phyloP scores from a whole-genome alignment of 2,888 invertebrate genomes.

The Caenorhabditis wallacei region DNA sequence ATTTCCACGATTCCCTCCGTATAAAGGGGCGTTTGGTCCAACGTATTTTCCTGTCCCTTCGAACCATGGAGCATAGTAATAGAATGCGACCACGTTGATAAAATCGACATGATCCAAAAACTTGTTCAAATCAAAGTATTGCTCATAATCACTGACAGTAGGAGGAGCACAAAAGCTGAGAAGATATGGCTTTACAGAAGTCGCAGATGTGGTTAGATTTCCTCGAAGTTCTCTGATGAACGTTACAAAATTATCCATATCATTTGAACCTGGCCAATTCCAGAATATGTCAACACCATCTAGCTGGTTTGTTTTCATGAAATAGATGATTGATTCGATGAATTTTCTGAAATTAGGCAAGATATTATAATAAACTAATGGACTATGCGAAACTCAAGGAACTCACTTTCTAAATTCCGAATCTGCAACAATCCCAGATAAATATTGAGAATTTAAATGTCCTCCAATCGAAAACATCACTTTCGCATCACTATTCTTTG shows the following conservation, averaged over 20 bases:
- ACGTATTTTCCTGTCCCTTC: constrained; percentile 69
- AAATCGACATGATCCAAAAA: constrained; percentile 71
- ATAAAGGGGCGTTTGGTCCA: constrained; percentile 72
- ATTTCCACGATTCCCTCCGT: constrained; percentile 44
- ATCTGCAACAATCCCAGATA: constrained; percentile 52
- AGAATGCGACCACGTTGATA: constrained; percentile 75
- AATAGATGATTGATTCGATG: constrained; percentile 33
- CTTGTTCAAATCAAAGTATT: constrained; percentile 69
- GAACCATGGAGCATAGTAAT: constrained; percentile 66
- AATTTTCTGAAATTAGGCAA: constrained; percentile 37
- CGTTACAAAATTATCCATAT: constrained; percentile 57
- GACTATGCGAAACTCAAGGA: background rate
- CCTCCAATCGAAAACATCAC: constrained; percentile 71
- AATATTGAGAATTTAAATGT: constrained; percentile 66
- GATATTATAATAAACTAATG: too few relatives aligned
- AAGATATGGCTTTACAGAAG: constrained; percentile 15
- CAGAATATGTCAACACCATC: constrained; percentile 74
- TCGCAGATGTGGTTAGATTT: constrained; percentile 45
- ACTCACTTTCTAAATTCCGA: constrained; percentile 32
- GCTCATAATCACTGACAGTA: constrained; percentile 67
- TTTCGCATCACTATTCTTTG: constrained; percentile 34
- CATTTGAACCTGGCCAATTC: constrained; percentile 69
- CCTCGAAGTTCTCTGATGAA: constrained; percentile 64
- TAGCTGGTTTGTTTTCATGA: constrained; percentile 56
- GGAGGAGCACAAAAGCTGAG: constrained; percentile 69